A percentile compares a stretch with the other conserved stretches of the same genome.
Evolutionary conservation across 1,140 invertebrate genomes (phyloP).

Genomic region (Drosophila miranda): DNA sequence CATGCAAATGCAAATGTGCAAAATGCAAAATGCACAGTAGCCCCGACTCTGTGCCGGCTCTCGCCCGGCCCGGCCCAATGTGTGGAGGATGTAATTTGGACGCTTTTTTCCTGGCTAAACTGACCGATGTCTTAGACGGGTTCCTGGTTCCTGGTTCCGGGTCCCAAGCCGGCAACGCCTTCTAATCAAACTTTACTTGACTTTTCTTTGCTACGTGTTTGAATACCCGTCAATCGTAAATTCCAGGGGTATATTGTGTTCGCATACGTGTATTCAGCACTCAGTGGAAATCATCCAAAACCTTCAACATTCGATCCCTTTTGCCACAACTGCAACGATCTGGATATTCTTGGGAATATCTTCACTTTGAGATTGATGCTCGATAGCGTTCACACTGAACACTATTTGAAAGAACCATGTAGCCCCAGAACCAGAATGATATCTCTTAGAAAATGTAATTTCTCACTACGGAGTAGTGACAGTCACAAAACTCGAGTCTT

Average conservation of each 20-base stretch:
- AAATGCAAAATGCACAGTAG: constrained; percentile 63
- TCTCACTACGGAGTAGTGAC: no score
- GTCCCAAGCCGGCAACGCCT: constrained; percentile 42
- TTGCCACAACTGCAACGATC: no score
- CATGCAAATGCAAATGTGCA: constrained; percentile 60
- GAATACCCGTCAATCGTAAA: no score
- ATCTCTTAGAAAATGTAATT: no score
- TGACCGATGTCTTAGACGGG: constrained; percentile 44
- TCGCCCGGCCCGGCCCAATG: not conserved
- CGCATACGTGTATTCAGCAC: not conserved
- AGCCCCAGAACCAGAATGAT: no score
- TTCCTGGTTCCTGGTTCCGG: not conserved
- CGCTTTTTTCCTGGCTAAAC: constrained; percentile 50
- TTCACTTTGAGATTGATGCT: no score
- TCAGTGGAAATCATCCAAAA: no score
- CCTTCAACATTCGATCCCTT: no score
- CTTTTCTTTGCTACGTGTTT: constrained; percentile 28
- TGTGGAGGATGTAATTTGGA: constrained; percentile 47
- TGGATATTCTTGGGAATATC: no score
- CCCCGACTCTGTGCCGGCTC: constrained; percentile 2
- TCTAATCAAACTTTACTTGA: constrained; percentile 54
- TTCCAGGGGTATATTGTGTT: not conserved
- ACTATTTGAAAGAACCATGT: no score
- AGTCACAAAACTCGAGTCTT: no score
- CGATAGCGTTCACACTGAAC: no score